phyloP scores from a whole-genome alignment of 35 echinoderm and acorn worm genomes.

The Heliocidaris erythrogramma region DNA sequence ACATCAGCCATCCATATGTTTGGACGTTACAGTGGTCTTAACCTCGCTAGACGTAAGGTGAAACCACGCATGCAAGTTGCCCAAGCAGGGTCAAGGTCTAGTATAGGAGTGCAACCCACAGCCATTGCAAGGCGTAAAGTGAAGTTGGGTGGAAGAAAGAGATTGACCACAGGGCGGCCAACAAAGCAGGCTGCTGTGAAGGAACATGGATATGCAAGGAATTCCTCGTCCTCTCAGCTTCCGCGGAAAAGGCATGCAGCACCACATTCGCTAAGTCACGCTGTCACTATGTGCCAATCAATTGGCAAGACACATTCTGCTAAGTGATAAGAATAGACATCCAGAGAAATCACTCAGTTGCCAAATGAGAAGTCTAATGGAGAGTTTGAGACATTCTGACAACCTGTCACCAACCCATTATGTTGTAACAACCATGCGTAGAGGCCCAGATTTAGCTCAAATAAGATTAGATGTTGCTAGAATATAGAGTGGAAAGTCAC shows the following conservation, averaged over 20 bases:
- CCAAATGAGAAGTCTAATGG: too few relatives aligned
- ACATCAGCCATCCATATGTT: conserved; percentile 42
- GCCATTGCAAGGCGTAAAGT: conserved; percentile 54
- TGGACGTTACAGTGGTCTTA: conserved; percentile 13
- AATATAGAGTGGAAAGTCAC: too few relatives aligned
- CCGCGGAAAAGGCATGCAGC: conserved; percentile 13
- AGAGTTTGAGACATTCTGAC: too few relatives aligned
- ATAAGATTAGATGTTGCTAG: too few relatives aligned
- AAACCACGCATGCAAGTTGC: not conserved
- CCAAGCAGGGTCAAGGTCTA: not conserved
- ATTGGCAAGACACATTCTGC: conserved; percentile 52
- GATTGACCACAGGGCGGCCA: conserved; percentile 22
- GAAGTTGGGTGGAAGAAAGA: conserved; percentile 47
- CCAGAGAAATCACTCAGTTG: too few relatives aligned
- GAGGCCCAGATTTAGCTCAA: too few relatives aligned
- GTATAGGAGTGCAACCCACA: conserved; percentile 65
- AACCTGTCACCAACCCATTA: too few relatives aligned
- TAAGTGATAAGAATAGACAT: not conserved
- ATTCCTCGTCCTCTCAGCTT: not conserved
- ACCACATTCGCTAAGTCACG: conserved; percentile 39
- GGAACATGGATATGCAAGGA: conserved; percentile 49
- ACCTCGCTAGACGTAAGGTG: not conserved
- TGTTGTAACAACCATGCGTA: too few relatives aligned
- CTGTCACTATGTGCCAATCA: not conserved
- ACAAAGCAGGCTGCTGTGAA: conserved; percentile 7